A percentile compares a stretch with the other conserved stretches of the same genome.
These are phyloP conservation scores for Sula dactylatra DNA, from an alignment of 2,113 vertebrate genomes.

Conservation along the genomic window DNA sequence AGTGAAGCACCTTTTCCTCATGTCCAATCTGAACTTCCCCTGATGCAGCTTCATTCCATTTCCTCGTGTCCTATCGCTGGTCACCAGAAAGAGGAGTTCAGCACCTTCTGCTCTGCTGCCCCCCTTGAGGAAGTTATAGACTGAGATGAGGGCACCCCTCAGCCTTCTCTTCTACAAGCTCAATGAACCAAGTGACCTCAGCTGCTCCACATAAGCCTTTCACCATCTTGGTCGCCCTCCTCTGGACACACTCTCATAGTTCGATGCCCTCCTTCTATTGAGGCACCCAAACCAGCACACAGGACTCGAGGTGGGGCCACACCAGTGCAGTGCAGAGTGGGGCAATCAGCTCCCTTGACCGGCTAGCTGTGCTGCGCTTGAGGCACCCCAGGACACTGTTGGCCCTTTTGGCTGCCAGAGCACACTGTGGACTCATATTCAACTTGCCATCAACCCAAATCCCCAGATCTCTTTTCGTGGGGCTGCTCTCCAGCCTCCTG, in stretches of 20 bases:
- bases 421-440: neutral
- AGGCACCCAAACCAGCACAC: fast-evolving
- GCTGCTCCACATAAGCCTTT: fast-evolving
- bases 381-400: fast-evolving
- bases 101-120: fast-evolving
- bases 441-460: too few relatives aligned
- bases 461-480: neutral
- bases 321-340: neutral
- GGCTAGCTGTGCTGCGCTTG: neutral
- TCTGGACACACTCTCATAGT: neutral
- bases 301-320: fast-evolving
- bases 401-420: neutral
- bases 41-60: too few relatives aligned
- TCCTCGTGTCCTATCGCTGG: fast-evolving
- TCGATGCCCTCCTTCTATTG: neutral
- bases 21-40: neutral
- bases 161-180: neutral
- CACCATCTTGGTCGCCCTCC: neutral
- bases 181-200: neutral
- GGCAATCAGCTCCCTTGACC: fast-evolving
- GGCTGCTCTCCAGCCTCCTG: neutral
- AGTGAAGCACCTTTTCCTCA: neutral
- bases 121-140: neutral
- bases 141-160: neutral
- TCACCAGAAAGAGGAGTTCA: neutral